Evolutionary conservation across 2,797 vertebrate genomes (phyloP).

Genomic region (Decapterus maruadsi): DNA sequence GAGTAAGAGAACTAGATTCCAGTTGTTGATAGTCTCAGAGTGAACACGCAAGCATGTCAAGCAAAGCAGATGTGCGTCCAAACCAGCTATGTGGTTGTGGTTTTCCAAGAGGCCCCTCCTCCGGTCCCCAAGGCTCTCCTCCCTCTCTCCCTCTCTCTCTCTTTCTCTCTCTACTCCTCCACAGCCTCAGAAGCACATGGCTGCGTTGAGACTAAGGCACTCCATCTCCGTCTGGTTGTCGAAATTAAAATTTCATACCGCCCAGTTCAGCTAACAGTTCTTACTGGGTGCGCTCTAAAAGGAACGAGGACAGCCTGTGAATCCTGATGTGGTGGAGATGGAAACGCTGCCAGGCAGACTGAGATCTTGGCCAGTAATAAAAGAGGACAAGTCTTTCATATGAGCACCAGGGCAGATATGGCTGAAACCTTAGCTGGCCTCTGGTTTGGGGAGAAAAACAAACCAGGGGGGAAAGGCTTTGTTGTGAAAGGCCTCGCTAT

Average conservation of each 20-base stretch:
- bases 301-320: slow-evolving; percentile 62
- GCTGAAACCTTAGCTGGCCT: slow-evolving; percentile 57
- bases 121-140: slow-evolving; percentile 68
- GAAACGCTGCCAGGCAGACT: slow-evolving; percentile 58
- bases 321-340: slow-evolving; percentile 51
- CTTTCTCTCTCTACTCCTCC: slow-evolving; percentile 37
- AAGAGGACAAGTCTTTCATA: slow-evolving; percentile 64
- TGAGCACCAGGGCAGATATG: slow-evolving; percentile 62
- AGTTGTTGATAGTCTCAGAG: slow-evolving; percentile 63
- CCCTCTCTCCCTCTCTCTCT: slow-evolving; percentile 30
- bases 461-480: slow-evolving; percentile 41
- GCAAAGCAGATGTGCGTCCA: slow-evolving; percentile 78
- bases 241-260: slow-evolving; percentile 82
- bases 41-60: slow-evolving; percentile 67
- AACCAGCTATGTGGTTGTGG: slow-evolving; percentile 79
- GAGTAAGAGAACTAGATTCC: slow-evolving; percentile 25
- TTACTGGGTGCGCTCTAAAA: slow-evolving; percentile 69
- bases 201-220: slow-evolving; percentile 51
- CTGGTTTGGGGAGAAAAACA: slow-evolving; percentile 54
- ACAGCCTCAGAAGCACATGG: slow-evolving; percentile 65
- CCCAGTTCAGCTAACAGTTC: slow-evolving; percentile 74
- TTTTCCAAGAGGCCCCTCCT: slow-evolving; percentile 78
- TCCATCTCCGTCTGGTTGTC: slow-evolving; percentile 75
- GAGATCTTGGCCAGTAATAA: slow-evolving; percentile 65
- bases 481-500: slow-evolving; percentile 45